Evolutionary conservation across 2,113 vertebrate species (phyloP), one percentile per base, ranked within the genome.

Genomic region (Suncus etruscus): DNA sequence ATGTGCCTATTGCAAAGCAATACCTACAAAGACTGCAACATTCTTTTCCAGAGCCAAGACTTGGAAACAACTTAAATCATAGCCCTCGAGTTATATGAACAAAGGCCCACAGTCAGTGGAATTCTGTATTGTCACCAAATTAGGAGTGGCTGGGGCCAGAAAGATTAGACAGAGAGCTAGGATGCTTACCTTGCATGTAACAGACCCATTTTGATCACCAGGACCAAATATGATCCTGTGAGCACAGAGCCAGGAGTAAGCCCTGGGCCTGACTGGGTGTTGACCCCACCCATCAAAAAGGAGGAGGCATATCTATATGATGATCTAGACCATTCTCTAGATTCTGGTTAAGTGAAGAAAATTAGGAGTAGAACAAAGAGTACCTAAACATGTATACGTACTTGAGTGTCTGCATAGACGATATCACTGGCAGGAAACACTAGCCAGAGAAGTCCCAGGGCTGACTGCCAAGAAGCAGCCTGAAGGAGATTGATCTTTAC

Each of bases 261-360:
- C 58, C 58, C 18, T 61, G 51, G 15, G 7, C 51, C 10, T 7
- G 2, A 7, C 51, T 54, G 51, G 51, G 51, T 54, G 58, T 61
- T 16, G 58, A 16, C 18, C 22, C 58, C 58, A 61, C 58, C 58
- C 54, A 2, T 3, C 54, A 54, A 10, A 12, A 78, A 58, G 63
- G 83, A 68, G 29, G 39, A 76, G 15, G 32, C 20, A 45, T 78
- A 6, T 47, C 31, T 47, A 54, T 54, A 54, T 54, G 51, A 54
- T 54, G 69, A 65, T 80, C n/a, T 8, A 48, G 31, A 77, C 69
- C 47, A 68, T 68, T 47, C 94, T 88, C 72, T 47, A 87, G 83
- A 58, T 73, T 78, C 70, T 73, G 48, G 20, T 77, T 12, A 84
- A 83, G 68, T 77, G 16, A 84, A 83, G 68, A 90, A 90, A 80